Evolutionary conservation across 2,888 invertebrate genomes (phyloP), one percentile per base, ranked within the genome.

Genomic region (Hermaeophaga mercurialis): DNA sequence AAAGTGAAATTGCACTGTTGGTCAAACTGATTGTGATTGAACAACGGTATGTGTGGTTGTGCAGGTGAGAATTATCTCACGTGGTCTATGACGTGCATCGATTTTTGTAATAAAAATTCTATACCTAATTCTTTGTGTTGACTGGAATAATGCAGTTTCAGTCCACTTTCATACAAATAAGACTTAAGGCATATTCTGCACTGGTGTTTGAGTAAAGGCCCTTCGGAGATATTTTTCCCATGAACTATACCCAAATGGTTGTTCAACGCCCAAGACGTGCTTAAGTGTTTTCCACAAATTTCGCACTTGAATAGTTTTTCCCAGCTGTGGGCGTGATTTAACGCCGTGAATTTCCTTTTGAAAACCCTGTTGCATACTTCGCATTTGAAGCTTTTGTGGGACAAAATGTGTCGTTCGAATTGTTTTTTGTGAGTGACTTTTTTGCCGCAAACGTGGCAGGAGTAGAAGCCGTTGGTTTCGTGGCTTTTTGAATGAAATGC

Each of bases 111-210:
- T n/a, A n/a, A n/a, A n/a, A n/a, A n/a, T n/a, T 22, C 80, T 75
- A 59, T 81, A 79, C 65, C 67, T 38, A 61, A 19, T 38, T 61
- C 62, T 24, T 65, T 66, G 54, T 70, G 70, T 18, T 67, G 63
- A 26, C 66, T 65, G 31, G 66, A 61, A 34, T 67, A 80, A 54
- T 82, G 82, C 9, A 75, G 63, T 44, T 66, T 75, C 3, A 73
- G 58, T 18, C 76, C 75, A 7, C 71, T 67, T 14, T 70, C 68
- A 9, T 75, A 69, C 3, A 70, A 63, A 56, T 76, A 78, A 22
- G 73, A 70, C 24, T 78, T 73, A 0, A 75, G 75, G 59, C 84
- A 84, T 9, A 79, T 76, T 0, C 78, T 70, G 48, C 84, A 84
- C 45, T 71, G 65, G 59, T 68, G 63, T 74, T 79, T 17, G 68